A percentile compares a stretch with the other conserved stretches of the same genome.
Conservation (phyloP, 2,888 invertebrate species). For the Phaedon cochleariae region DNA sequence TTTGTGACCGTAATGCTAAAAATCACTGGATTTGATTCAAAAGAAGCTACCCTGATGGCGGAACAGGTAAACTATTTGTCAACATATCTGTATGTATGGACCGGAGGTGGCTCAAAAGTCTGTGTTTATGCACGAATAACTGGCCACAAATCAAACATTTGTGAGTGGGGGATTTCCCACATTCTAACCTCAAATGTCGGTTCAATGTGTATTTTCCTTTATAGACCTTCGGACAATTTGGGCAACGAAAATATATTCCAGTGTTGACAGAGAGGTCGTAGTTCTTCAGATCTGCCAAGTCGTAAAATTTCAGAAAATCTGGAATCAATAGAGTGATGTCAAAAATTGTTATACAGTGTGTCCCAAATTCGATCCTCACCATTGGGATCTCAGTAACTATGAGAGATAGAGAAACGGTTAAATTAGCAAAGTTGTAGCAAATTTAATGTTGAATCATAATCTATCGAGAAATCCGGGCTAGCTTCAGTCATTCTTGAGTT, state of each 20-base stretch:
- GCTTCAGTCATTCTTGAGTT: too few species aligned
- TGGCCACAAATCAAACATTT: slow-evolving; percentile 54
- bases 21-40: too few species aligned
- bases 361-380: too few species aligned
- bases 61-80: not conserved
- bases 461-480: too few species aligned
- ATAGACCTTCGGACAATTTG: slow-evolving; percentile 55
- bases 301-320: slow-evolving; percentile 10
- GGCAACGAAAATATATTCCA: slow-evolving; percentile 45
- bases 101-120: slow-evolving; percentile 52
- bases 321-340: slow-evolving; percentile 11
- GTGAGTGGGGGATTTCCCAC: slow-evolving; percentile 57
- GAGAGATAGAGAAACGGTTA: too few species aligned
- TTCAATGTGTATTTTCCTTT: slow-evolving; percentile 53
- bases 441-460: too few species aligned
- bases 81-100: slow-evolving; percentile 48
- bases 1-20: not conserved
- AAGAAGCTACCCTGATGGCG: not conserved
- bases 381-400: too few species aligned
- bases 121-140: slow-evolving; percentile 54
- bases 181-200: slow-evolving; percentile 62
- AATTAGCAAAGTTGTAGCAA: too few species aligned
- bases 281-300: not conserved
- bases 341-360: too few species aligned
- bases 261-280: slow-evolving; percentile 39